A percentile compares a stretch with the other conserved stretches of the same genome.
phyloP scores from a whole-genome alignment of 2,888 invertebrate genomes.

The Glomeris marginata region DNA sequence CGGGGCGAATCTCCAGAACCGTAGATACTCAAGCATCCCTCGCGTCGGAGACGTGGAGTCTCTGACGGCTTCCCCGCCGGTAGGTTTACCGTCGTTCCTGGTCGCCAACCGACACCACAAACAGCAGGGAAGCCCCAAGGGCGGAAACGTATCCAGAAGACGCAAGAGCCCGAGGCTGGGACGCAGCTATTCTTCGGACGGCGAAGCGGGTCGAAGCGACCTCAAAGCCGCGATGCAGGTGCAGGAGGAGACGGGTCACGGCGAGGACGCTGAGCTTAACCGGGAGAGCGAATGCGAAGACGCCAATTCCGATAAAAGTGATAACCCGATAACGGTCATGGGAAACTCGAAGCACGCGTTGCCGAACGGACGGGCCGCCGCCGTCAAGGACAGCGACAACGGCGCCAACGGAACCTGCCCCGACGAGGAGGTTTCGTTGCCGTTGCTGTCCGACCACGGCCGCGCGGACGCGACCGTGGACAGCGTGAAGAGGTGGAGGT shows the following conservation, averaged over 20 bases:
- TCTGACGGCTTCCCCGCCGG: not conserved
- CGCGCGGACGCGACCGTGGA: constrained; percentile 1
- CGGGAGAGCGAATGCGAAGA: not conserved
- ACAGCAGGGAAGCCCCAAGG: not conserved
- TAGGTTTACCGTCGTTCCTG: constrained; percentile 8
- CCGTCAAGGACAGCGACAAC: not conserved
- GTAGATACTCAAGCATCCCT: constrained; percentile 28
- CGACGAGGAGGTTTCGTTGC: constrained; percentile 6
- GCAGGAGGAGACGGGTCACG: no score
- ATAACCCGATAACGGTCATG: no score
- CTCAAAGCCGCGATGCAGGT: not conserved
- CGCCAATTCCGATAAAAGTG: not conserved
- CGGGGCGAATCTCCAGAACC: constrained; percentile 47
- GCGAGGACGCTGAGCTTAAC: not conserved
- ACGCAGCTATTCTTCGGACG: constrained; percentile 8
- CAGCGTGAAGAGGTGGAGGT: constrained; percentile 10
- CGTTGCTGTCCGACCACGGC: not conserved
- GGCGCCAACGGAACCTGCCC: not conserved
- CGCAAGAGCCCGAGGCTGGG: constrained; percentile 4
- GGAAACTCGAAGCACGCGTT: not conserved
- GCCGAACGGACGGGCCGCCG: not conserved
- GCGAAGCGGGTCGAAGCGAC: no score
- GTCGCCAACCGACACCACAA: not conserved
- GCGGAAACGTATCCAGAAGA: not conserved
- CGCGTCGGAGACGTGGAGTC: constrained; percentile 4